Evolutionary conservation across 2,888 invertebrate species (phyloP).

Genomic region (Amphipyra tragopoginis): DNA sequence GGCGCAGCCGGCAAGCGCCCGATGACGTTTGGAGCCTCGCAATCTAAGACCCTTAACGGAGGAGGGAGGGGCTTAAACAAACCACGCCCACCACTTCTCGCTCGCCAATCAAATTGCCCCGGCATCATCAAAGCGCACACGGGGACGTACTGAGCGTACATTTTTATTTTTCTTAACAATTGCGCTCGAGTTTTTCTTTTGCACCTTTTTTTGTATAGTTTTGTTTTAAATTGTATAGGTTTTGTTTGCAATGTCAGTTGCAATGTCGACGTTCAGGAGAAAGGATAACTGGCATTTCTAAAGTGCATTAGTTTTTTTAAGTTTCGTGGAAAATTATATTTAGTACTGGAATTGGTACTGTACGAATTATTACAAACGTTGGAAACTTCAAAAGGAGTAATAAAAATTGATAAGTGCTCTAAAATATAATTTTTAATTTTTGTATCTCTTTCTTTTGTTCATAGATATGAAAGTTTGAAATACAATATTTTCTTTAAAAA

Average conservation of each 20-base stretch:
- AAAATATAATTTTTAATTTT: background rate
- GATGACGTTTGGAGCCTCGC: constrained; percentile 83
- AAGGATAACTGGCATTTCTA: constrained; percentile 71
- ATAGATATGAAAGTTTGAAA: too few species aligned
- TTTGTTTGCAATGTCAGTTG: constrained; percentile 79
- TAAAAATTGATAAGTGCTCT: constrained; percentile 24
- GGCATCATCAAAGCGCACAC: constrained; percentile 81
- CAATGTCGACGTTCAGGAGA: constrained; percentile 74
- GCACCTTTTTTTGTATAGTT: constrained; percentile 72
- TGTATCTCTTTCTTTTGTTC: too few species aligned
- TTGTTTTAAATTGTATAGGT: constrained; percentile 75
- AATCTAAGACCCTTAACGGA: constrained; percentile 79
- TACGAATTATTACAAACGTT: constrained; percentile 25
- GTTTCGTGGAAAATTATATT: constrained; percentile 60
- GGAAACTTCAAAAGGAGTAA: constrained; percentile 6
- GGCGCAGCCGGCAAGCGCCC: constrained; percentile 87
- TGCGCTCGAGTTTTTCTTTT: constrained; percentile 73
- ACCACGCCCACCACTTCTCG: constrained; percentile 77
- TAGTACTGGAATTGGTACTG: constrained; percentile 20
- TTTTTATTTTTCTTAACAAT: constrained; percentile 81
- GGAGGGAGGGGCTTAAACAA: constrained; percentile 76
- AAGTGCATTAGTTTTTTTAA: constrained; percentile 65
- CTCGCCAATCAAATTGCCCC: constrained; percentile 73
- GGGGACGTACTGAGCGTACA: constrained; percentile 85
- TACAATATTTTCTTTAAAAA: too few species aligned